A percentile compares a stretch with the other conserved stretches of the same genome.
Evolutionary conservation across 1,140 invertebrate genomes (phyloP).

Genomic region (Reticulitermes speratus): DNA sequence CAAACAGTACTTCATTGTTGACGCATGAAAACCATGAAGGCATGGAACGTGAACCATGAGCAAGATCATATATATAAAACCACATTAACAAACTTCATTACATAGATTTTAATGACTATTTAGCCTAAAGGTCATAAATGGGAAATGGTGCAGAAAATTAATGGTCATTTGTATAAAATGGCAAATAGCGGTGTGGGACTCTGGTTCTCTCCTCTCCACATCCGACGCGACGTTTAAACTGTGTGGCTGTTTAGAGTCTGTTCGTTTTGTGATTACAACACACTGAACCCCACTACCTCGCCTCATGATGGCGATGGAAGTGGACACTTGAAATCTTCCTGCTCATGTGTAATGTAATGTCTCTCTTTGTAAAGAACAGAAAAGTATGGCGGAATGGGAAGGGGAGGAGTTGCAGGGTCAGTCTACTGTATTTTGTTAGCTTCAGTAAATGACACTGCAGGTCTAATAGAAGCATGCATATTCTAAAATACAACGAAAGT

Average conservation of each 20-base stretch:
- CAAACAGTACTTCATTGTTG: neutral
- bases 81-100: neutral
- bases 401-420: neutral
- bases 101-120: neutral
- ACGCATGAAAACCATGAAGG: neutral
- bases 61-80: neutral
- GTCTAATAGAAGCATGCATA: neutral
- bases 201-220: neutral
- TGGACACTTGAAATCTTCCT: conserved; percentile 11
- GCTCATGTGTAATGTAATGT: conserved; percentile 2
- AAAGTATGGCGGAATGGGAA: neutral
- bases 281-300: neutral
- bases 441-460: neutral
- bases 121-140: neutral
- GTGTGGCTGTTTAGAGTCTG: conserved; percentile 2
- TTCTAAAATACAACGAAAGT: neutral
- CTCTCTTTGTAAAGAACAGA: neutral
- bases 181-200: neutral
- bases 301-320: neutral
- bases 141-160: conserved; percentile 18
- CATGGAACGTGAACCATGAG: neutral
- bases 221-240: conserved; percentile 8
- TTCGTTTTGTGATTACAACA: neutral
- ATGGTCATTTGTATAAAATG: conserved; percentile 5
- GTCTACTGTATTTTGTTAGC: conserved; percentile 12